phyloP scores from a whole-genome alignment of 2,888 invertebrate species.

The Bedellia somnulentella region DNA sequence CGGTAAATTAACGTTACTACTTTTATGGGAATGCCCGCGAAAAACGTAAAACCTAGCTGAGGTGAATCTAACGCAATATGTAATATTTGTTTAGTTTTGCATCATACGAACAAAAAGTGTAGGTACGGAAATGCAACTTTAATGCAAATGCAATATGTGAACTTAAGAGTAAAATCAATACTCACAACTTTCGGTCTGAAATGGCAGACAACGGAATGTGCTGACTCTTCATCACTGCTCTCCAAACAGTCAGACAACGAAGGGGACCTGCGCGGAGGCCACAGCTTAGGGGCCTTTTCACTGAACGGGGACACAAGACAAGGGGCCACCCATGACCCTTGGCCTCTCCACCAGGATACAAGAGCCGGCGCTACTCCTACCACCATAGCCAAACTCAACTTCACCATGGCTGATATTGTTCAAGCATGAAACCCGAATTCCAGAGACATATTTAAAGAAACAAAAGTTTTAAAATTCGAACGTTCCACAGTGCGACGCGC shows the following conservation, averaged over 20 bases:
- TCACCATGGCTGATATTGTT: constrained; percentile 27
- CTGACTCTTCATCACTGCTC: constrained; percentile 47
- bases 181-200: constrained; percentile 51
- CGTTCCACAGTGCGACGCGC: no score
- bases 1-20: no score
- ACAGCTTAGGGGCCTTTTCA: constrained; percentile 31
- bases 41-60: no score
- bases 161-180: no score
- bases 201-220: constrained; percentile 45
- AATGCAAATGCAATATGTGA: no score
- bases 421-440: no score
- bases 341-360: constrained; percentile 52
- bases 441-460: neutral
- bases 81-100: no score
- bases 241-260: constrained; percentile 53
- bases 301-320: constrained; percentile 19
- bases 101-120: no score
- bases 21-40: no score
- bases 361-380: constrained; percentile 54
- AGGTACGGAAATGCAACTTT: no score
- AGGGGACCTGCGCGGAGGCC: constrained; percentile 39
- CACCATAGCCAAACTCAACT: constrained; percentile 50
- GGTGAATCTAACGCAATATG: no score
- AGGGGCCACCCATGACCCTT: constrained; percentile 24
- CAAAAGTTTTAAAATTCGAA: no score